phyloP scores from a whole-genome alignment of 2,113 vertebrate genomes.

The Antennarius striatus region DNA sequence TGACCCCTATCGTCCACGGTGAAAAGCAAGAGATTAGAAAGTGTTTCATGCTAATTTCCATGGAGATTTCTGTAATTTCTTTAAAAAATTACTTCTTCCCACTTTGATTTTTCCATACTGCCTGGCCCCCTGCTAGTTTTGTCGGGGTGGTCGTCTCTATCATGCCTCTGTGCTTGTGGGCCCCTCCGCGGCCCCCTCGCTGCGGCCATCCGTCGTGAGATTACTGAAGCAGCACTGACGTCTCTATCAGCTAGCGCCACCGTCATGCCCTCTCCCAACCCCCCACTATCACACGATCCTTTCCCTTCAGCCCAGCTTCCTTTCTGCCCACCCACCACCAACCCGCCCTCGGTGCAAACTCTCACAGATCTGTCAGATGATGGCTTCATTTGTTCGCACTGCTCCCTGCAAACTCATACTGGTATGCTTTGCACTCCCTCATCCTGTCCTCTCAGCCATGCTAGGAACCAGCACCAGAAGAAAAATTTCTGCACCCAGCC shows the following conservation, averaged over 20 bases:
- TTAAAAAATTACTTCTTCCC: slow-evolving; percentile 89
- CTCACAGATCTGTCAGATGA: slow-evolving; percentile 94
- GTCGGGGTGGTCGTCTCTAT: slow-evolving; percentile 91
- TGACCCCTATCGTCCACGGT: slow-evolving; percentile 92
- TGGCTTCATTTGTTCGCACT: slow-evolving; percentile 86
- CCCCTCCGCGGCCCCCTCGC: slow-evolving; percentile 83
- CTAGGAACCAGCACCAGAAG: slow-evolving; percentile 58
- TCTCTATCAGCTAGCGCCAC: slow-evolving; percentile 91
- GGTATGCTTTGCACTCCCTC: slow-evolving; percentile 59
- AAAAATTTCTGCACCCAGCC: slow-evolving; percentile 51
- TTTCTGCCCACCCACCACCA: slow-evolving; percentile 67
- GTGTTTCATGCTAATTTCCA: slow-evolving; percentile 99
- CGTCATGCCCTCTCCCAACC: slow-evolving; percentile 79
- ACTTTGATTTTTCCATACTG: slow-evolving; percentile 90
- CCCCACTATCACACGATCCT: slow-evolving; percentile 61
- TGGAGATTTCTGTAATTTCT: slow-evolving; percentile 99
- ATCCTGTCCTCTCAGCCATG: slow-evolving; percentile 62
- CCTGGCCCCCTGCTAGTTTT: slow-evolving; percentile 82
- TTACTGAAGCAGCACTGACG: slow-evolving; percentile 90
- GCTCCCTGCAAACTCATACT: slow-evolving; percentile 66
- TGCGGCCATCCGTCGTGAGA: slow-evolving; percentile 88
- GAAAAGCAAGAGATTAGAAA: slow-evolving; percentile 98
- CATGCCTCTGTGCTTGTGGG: slow-evolving; percentile 84
- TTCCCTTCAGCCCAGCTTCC: slow-evolving; percentile 56
- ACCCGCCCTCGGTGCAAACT: slow-evolving; percentile 66